phyloP scores from a whole-genome alignment of 2,888 invertebrate genomes.

The Rhopalosiphum nymphaeae region DNA sequence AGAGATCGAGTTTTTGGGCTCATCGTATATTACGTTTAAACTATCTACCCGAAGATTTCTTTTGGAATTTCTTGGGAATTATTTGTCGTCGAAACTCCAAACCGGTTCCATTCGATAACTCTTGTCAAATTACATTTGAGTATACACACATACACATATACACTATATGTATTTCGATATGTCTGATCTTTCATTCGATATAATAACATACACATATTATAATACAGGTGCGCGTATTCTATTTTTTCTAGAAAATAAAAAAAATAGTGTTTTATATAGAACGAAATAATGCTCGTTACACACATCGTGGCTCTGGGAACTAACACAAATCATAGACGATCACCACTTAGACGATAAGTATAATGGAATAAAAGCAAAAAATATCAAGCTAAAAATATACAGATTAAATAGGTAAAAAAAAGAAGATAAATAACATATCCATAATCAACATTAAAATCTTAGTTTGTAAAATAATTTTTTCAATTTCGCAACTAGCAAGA shows the following conservation, averaged over 20 bases:
- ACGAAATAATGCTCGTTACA: background rate
- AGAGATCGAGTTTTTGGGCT: background rate
- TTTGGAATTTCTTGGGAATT: conserved; percentile 30
- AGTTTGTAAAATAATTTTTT: background rate
- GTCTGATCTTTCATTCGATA: conserved; percentile 41
- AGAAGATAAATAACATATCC: background rate
- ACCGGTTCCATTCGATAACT: conserved; percentile 48
- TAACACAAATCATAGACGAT: background rate
- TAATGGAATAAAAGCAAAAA: background rate
- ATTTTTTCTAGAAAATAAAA: conserved; percentile 16
- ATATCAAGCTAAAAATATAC: background rate
- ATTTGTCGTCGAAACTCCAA: conserved; percentile 51
- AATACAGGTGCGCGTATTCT: background rate
- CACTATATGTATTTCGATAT: conserved; percentile 43
- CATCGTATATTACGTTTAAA: background rate
- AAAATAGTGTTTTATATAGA: background rate
- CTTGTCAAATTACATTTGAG: conserved; percentile 50
- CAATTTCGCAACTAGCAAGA: background rate
- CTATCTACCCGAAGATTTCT: conserved; percentile 12
- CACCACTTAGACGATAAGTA: background rate
- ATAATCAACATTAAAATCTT: background rate
- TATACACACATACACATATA: background rate
- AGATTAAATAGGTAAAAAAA: background rate
- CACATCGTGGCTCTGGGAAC: background rate
- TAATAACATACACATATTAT: background rate